phyloP scores from a whole-genome alignment of 2,797 vertebrate species.

The Pangasius larnaudii region DNA sequence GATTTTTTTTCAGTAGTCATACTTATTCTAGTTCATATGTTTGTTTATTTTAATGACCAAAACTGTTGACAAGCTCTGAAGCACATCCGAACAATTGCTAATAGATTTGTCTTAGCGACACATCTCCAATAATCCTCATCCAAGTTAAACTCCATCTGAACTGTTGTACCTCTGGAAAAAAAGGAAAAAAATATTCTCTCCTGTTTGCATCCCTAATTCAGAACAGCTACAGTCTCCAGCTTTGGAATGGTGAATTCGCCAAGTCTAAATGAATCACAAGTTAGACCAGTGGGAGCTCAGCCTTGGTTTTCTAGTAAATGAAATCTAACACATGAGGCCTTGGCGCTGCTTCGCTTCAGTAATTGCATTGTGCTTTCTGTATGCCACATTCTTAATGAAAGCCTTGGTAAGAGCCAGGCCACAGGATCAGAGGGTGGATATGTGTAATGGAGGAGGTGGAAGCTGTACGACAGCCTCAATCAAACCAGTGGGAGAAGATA shows the following conservation, averaged over 20 bases:
- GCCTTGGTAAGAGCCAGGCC: slow-evolving; percentile 30
- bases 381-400: slow-evolving; percentile 65
- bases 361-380: slow-evolving; percentile 65
- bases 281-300: slow-evolving; percentile 51
- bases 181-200: slow-evolving; percentile 9
- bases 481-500: slow-evolving; percentile 66
- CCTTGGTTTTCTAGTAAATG: slow-evolving; percentile 55
- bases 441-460: slow-evolving; percentile 46
- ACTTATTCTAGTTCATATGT: neutral
- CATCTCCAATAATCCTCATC: slow-evolving; percentile 27
- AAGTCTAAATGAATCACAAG: slow-evolving; percentile 69
- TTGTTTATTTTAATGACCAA: neutral
- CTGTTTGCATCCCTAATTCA: slow-evolving; percentile 72
- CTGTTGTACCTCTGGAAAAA: neutral
- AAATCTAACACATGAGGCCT: slow-evolving; percentile 56
- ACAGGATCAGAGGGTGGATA: slow-evolving; percentile 55
- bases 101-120: neutral
- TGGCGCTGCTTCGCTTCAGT: slow-evolving; percentile 44
- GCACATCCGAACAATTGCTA: neutral
- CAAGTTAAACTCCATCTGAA: slow-evolving; percentile 48
- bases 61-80: neutral
- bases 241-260: slow-evolving; percentile 57
- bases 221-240: slow-evolving; percentile 51
- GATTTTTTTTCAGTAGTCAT: neutral
- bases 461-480: slow-evolving; percentile 65